phyloP scores from a whole-genome alignment of 2,888 invertebrate species.

The Ennomos erosarius region DNA sequence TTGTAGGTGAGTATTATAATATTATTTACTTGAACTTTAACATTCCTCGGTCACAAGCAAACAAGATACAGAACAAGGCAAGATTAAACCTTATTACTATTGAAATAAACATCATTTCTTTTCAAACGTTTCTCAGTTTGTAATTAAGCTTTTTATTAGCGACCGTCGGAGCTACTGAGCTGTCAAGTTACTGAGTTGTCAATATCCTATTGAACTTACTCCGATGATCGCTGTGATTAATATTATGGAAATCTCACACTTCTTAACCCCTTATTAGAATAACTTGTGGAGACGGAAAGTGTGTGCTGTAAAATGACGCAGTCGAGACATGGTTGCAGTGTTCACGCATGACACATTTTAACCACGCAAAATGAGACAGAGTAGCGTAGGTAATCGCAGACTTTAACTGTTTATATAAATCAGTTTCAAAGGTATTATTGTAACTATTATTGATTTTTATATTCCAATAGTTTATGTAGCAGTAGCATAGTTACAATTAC shows the following conservation, averaged over 20 bases:
- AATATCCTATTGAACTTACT: slow-evolving; percentile 21
- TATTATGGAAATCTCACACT: slow-evolving; percentile 9
- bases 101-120: not conserved
- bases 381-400: too few relatives aligned
- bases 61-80: not conserved
- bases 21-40: slow-evolving; percentile 23
- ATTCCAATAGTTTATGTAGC: too few relatives aligned
- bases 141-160: slow-evolving; percentile 31
- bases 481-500: too few relatives aligned
- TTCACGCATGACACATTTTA: too few relatives aligned
- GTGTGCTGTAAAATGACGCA: too few relatives aligned
- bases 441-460: too few relatives aligned
- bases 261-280: slow-evolving; percentile 4
- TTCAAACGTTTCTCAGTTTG: slow-evolving; percentile 2
- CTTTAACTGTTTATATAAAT: too few relatives aligned
- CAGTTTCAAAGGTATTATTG: too few relatives aligned
- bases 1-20: too few relatives aligned
- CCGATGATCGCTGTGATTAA: slow-evolving; percentile 10
- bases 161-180: slow-evolving; percentile 20
- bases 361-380: too few relatives aligned
- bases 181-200: slow-evolving; percentile 33
- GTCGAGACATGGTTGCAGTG: too few relatives aligned
- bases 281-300: not conserved
- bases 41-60: slow-evolving; percentile 20
- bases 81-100: not conserved